Evolutionary conservation across 2,888 invertebrate species (phyloP).

Genomic region (Trissoscelio sp.): DNA sequence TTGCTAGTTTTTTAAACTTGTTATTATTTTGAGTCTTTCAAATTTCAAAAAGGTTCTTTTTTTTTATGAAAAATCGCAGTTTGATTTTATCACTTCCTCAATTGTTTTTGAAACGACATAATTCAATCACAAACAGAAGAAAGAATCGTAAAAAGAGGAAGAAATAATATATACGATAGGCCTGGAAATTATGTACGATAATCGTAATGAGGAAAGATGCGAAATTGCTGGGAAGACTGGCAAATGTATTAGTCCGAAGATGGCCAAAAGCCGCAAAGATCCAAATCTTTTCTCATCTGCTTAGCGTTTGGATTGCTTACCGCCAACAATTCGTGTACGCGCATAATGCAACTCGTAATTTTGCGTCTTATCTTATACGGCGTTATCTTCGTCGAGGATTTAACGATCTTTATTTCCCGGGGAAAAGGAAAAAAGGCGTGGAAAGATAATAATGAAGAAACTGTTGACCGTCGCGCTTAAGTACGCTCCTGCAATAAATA

Average conservation of each 20-base stretch:
- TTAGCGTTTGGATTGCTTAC: slow-evolving; percentile 73
- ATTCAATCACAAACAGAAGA: too few relatives aligned
- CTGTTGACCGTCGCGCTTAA: slow-evolving; percentile 67
- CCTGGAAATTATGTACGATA: slow-evolving; percentile 31
- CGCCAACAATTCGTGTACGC: slow-evolving; percentile 73
- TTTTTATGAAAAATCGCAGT: too few relatives aligned
- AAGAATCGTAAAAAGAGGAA: too few relatives aligned
- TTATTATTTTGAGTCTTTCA: too few relatives aligned
- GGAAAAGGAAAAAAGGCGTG: slow-evolving; percentile 57
- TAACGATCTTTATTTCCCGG: slow-evolving; percentile 67
- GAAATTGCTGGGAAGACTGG: slow-evolving; percentile 35
- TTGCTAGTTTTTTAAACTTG: too few relatives aligned
- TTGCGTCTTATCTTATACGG: slow-evolving; percentile 69
- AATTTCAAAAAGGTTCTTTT: too few relatives aligned
- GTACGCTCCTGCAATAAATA: slow-evolving; percentile 64
- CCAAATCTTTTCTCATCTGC: slow-evolving; percentile 71
- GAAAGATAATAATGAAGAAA: slow-evolving; percentile 67
- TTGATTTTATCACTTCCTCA: too few relatives aligned
- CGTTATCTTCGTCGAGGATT: slow-evolving; percentile 67
- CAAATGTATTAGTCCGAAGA: slow-evolving; percentile 71
- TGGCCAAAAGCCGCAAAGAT: slow-evolving; percentile 69
- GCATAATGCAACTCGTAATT: slow-evolving; percentile 74
- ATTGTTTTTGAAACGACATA: too few relatives aligned
- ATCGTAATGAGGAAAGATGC: slow-evolving; percentile 41
- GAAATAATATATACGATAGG: too few relatives aligned